Percentiles rank a stretch among this genome's conserved stretches.
Evolutionary conservation across 2,888 invertebrate species (phyloP).

Genomic region (Microctonus aethiopoides): DNA sequence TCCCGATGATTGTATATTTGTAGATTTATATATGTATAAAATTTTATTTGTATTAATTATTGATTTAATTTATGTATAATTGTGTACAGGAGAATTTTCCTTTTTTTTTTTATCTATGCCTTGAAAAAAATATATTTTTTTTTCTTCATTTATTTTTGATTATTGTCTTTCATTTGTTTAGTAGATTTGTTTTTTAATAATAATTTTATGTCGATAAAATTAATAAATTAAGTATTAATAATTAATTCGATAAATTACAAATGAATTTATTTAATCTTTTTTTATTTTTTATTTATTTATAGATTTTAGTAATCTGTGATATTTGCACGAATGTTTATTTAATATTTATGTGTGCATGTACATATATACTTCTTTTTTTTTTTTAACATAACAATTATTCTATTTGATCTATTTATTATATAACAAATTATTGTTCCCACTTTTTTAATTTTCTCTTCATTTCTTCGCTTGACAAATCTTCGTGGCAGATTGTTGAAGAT

Average conservation of each 20-base stretch:
- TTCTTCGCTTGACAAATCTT: too few relatives aligned
- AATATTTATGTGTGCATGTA: slow-evolving; percentile 48
- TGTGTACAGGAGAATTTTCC: not conserved
- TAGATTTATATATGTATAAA: slow-evolving; percentile 28
- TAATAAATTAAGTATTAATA: too few relatives aligned
- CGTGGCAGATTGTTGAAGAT: too few relatives aligned
- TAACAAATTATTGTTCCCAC: too few relatives aligned
- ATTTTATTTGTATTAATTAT: slow-evolving; percentile 24
- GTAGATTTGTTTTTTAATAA: too few relatives aligned
- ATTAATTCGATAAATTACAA: slow-evolving; percentile 1
- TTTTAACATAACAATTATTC: slow-evolving; percentile 20
- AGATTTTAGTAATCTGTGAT: slow-evolving; percentile 60
- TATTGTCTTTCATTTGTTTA: too few relatives aligned
- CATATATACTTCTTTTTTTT: slow-evolving; percentile 43
- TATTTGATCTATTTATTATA: not conserved
- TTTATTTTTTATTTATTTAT: slow-evolving; percentile 34
- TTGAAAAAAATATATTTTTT: too few relatives aligned
- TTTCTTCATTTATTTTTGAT: too few relatives aligned
- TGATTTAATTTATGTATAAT: slow-evolving; percentile 21
- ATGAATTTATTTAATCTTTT: not conserved
- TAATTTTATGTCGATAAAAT: too few relatives aligned
- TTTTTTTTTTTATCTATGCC: too few relatives aligned
- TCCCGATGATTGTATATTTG: slow-evolving; percentile 30
- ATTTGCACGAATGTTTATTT: slow-evolving; percentile 55
- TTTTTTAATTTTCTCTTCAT: not conserved